Evolutionary conservation across 2,797 vertebrate species (phyloP).

Genomic region (Microctenopoma steveboyesi): DNA sequence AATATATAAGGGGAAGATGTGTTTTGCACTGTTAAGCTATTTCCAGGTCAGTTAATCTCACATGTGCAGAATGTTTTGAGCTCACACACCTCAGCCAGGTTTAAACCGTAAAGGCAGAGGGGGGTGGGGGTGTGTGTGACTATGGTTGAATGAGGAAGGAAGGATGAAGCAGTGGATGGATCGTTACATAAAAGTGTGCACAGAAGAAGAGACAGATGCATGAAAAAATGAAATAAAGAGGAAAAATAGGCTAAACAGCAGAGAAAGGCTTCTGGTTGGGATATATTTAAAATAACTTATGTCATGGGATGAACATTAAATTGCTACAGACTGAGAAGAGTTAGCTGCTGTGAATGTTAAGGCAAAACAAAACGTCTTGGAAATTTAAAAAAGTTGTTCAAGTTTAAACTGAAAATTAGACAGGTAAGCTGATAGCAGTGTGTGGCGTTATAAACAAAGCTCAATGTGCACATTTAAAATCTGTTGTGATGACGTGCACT

Average conservation of each 20-base stretch:
- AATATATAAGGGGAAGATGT: conserved; percentile 65
- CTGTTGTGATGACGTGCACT: conserved; percentile 7
- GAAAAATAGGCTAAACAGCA: not conserved
- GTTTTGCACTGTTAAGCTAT: conserved; percentile 59
- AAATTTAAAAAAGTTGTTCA: not conserved
- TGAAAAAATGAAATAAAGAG: conserved; percentile 5
- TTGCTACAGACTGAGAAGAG: not conserved
- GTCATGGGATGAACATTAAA: not conserved
- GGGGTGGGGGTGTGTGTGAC: not conserved
- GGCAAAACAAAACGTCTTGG: not conserved
- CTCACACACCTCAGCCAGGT: conserved; percentile 43
- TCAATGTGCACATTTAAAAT: conserved; percentile 3
- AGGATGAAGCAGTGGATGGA: not conserved
- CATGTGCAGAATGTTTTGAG: conserved; percentile 52
- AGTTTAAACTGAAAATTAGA: no score
- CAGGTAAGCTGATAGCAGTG: no score
- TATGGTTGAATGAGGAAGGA: conserved; percentile 3
- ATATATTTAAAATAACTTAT: not conserved
- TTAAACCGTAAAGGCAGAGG: conserved; percentile 31
- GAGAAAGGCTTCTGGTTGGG: not conserved
- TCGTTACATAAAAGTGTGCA: not conserved
- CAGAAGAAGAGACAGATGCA: conserved; percentile 10
- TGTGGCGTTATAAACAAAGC: not conserved
- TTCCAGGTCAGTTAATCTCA: conserved; percentile 62
- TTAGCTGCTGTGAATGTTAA: not conserved